These are phyloP conservation scores for Gasterosteus nipponicus DNA, from an alignment of 2,113 vertebrate species.

Conservation along the genomic window DNA sequence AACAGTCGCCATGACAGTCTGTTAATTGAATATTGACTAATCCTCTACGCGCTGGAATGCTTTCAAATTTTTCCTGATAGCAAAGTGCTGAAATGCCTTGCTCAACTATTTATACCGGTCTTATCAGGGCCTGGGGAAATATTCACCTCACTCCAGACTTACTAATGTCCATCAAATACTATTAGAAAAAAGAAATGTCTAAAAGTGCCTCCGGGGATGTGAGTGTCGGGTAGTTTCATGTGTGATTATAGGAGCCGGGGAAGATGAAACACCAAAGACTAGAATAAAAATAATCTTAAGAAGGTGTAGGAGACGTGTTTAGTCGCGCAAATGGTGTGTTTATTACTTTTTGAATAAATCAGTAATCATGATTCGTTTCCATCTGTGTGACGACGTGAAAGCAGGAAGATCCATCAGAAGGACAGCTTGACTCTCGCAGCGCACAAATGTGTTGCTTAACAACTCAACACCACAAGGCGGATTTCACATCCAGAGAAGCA, in stretches of 20 bases:
- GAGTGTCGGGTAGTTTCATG: constrained; percentile 4
- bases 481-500: background rate
- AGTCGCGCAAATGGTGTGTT: background rate
- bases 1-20: constrained; percentile 68
- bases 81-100: constrained; percentile 58
- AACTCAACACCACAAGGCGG: constrained; percentile 18
- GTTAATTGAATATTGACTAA: constrained; percentile 82
- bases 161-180: constrained; percentile 38
- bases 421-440: constrained; percentile 13
- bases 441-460: constrained; percentile 38
- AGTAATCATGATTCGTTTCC: constrained; percentile 13
- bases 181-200: background rate
- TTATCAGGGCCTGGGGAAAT: constrained; percentile 57
- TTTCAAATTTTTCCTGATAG: constrained; percentile 60
- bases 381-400: constrained; percentile 8
- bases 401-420: constrained; percentile 14
- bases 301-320: background rate
- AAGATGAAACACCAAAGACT: background rate
- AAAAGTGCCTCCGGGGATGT: background rate
- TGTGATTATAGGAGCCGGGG: background rate
- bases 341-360: background rate
- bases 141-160: constrained; percentile 29
- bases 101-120: constrained; percentile 62
- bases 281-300: background rate
- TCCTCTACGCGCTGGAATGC: constrained; percentile 60